Conservation (phyloP, 2,888 invertebrate species). For the Diarsia rubi region DNA sequence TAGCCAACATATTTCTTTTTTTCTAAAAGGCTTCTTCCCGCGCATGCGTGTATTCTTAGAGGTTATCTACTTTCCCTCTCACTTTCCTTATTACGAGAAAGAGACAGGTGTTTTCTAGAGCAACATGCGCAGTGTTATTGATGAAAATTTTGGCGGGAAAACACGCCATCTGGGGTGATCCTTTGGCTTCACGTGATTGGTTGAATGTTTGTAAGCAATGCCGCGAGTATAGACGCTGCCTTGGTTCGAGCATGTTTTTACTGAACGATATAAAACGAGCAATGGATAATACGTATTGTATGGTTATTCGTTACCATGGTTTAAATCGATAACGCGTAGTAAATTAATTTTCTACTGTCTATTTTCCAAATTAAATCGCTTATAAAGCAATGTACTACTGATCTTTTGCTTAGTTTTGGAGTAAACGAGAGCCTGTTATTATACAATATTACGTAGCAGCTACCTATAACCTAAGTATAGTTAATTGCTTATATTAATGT, state of each 20-base stretch:
- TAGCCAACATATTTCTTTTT: slow-evolving; percentile 65
- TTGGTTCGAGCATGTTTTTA: slow-evolving; percentile 11
- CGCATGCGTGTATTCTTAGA: slow-evolving; percentile 83
- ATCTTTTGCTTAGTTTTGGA: neutral
- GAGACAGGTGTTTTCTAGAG: slow-evolving; percentile 71
- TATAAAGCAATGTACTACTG: neutral
- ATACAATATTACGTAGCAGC: neutral
- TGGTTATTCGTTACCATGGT: slow-evolving; percentile 16
- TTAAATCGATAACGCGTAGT: slow-evolving; percentile 30
- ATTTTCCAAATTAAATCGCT: neutral
- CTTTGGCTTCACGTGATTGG: slow-evolving; percentile 57
- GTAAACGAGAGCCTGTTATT: neutral
- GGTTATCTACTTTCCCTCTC: slow-evolving; percentile 82
- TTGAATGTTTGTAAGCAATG: slow-evolving; percentile 48
- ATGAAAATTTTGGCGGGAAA: slow-evolving; percentile 86
- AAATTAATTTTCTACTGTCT: neutral
- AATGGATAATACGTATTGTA: slow-evolving; percentile 37
- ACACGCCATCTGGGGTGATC: slow-evolving; percentile 61
- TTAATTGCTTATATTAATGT: neutral
- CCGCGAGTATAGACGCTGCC: slow-evolving; percentile 13
- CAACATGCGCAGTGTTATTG: slow-evolving; percentile 90
- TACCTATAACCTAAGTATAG: neutral
- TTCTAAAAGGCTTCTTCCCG: slow-evolving; percentile 66
- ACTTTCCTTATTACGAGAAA: slow-evolving; percentile 64
- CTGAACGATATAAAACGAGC: slow-evolving; percentile 4